Percentiles rank a stretch among this genome's conserved stretches.
Evolutionary conservation across 2,113 vertebrate species (phyloP).

Genomic region (Pelodiscus sinensis): DNA sequence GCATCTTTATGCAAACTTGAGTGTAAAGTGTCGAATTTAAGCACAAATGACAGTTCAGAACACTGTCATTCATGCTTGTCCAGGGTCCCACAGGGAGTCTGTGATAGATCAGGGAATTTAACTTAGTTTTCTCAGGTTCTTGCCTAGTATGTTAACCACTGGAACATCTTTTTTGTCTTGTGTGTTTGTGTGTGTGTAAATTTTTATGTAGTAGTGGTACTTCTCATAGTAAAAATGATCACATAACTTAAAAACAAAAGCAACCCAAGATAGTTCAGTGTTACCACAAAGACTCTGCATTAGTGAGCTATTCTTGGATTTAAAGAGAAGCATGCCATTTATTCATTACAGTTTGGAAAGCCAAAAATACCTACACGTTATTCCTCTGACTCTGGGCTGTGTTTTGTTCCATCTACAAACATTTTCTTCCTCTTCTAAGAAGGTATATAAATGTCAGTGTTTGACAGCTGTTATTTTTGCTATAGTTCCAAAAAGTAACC

Average conservation of each 20-base stretch:
- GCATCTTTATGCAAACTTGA: no score
- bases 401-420: conserved; percentile 20
- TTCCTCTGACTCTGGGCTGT: conserved; percentile 27
- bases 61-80: no score
- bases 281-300: conserved; percentile 30
- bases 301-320: conserved; percentile 52
- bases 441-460: conserved; percentile 18
- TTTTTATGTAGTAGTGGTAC: background rate
- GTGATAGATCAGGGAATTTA: background rate
- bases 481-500: conserved; percentile 33
- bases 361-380: conserved; percentile 22
- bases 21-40: no score
- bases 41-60: no score
- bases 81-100: background rate
- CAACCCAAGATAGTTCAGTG: conserved; percentile 14
- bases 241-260: conserved; percentile 23
- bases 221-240: background rate
- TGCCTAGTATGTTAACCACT: background rate
- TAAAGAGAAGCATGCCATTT: conserved; percentile 51
- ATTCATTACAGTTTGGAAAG: conserved; percentile 30
- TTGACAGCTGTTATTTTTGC: conserved; percentile 54
- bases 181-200: background rate
- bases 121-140: background rate
- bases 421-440: conserved; percentile 38
- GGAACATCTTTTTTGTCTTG: background rate